phyloP scores from a whole-genome alignment of 2,113 vertebrate genomes.

The Chaetodon trifascialis region DNA sequence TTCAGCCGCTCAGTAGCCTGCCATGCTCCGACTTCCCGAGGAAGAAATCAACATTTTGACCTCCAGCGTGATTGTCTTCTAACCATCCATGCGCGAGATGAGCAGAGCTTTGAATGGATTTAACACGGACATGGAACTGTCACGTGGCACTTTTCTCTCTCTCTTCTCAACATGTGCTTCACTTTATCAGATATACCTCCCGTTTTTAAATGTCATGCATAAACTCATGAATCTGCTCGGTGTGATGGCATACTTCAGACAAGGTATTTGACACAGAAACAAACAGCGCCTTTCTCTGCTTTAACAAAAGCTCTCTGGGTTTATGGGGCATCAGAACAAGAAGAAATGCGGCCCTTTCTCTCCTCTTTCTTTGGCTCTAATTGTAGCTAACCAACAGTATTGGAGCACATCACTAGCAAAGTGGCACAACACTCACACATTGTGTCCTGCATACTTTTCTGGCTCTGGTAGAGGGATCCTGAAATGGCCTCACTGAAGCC shows the following conservation, averaged over 20 bases:
- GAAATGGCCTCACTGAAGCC: conserved; percentile 66
- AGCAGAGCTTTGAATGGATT: conserved; percentile 8
- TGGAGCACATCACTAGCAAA: conserved; percentile 55
- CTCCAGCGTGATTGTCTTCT: conserved; percentile 55
- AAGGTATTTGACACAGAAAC: not conserved
- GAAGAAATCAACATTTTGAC: conserved; percentile 69
- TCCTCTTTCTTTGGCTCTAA: conserved; percentile 35
- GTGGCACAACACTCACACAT: conserved; percentile 45
- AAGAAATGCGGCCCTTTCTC: conserved; percentile 19
- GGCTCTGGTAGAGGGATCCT: conserved; percentile 54
- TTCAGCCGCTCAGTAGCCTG: conserved; percentile 45
- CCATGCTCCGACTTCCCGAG: conserved; percentile 42
- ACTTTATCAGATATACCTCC: not conserved
- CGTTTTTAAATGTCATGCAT: not conserved
- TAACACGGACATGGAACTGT: not conserved
- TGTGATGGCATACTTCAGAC: conserved; percentile 8
- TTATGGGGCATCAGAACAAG: conserved; percentile 44
- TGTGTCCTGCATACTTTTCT: conserved; percentile 57
- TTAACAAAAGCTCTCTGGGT: conserved; percentile 47
- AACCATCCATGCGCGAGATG: conserved; percentile 18
- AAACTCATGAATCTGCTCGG: not conserved
- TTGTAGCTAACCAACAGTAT: conserved; percentile 40
- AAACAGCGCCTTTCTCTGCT: conserved; percentile 18
- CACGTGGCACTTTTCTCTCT: not conserved
- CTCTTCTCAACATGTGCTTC: not conserved